phyloP scores from a whole-genome alignment of 2,888 invertebrate species.

The Ophion slaviceki region DNA sequence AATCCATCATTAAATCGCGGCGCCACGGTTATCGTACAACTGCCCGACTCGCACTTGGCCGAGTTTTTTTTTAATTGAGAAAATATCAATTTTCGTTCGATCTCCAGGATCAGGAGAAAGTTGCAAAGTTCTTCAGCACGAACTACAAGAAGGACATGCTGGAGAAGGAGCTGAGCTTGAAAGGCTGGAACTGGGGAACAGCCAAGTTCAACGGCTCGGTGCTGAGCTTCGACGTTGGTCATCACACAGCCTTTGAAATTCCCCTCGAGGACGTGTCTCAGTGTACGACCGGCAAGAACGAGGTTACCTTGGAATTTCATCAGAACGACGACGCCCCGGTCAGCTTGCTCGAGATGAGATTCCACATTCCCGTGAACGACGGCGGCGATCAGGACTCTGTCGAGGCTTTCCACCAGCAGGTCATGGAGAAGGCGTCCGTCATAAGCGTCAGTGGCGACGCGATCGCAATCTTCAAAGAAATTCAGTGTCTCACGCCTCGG shows the following conservation, averaged over 20 bases:
- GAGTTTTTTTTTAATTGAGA: conserved; percentile 1
- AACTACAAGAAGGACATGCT: conserved; percentile 94
- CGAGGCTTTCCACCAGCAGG: conserved; percentile 98
- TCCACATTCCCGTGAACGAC: conserved; percentile 97
- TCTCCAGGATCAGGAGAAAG: conserved; percentile 94
- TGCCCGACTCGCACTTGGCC: too few relatives aligned
- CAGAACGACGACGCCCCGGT: conserved; percentile 99
- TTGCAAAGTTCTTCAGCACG: conserved; percentile 93
- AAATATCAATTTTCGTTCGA: conserved; percentile 13
- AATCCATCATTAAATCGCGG: too few relatives aligned
- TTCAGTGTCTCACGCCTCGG: conserved; percentile 99
- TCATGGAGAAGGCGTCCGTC: conserved; percentile 96
- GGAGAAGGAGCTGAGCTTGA: conserved; percentile 96
- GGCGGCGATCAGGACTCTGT: conserved; percentile 95
- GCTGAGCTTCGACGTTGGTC: conserved; percentile 93
- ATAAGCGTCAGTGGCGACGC: conserved; percentile 99
- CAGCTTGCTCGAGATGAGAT: conserved; percentile 98
- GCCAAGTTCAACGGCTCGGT: conserved; percentile 96
- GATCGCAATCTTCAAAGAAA: conserved; percentile 97
- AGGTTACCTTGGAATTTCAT: conserved; percentile 99
- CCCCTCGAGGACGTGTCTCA: conserved; percentile 98
- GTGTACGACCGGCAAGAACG: conserved; percentile 98
- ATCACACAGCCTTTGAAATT: conserved; percentile 96
- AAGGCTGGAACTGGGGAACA: conserved; percentile 99
- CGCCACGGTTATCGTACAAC: too few relatives aligned